Evolutionary conservation across 2,797 vertebrate genomes (phyloP).

Genomic region (Eupleurogrammus muticus): DNA sequence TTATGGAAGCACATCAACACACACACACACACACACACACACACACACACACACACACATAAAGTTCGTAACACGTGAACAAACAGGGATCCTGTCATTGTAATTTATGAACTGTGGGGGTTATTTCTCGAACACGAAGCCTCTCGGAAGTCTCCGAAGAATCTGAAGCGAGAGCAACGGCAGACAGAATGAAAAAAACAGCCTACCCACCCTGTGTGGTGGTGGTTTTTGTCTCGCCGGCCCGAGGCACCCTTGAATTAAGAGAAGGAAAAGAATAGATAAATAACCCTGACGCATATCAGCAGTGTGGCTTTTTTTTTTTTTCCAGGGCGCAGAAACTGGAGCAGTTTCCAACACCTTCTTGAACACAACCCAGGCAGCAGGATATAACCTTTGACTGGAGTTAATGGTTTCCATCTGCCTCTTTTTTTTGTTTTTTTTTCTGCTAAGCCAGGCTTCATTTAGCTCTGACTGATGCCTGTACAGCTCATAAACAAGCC

Average conservation of each 20-base stretch:
- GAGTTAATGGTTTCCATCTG: not conserved
- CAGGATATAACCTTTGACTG: not conserved
- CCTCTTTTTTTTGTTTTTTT: not conserved
- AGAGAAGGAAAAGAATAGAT: too few relatives aligned
- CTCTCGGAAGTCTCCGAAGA: slow-evolving; percentile 9
- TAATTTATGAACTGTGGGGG: not conserved
- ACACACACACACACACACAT: not conserved
- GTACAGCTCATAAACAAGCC: not conserved
- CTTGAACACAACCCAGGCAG: not conserved
- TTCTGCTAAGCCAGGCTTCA: not conserved
- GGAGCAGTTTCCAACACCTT: slow-evolving; percentile 2
- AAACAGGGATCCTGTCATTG: not conserved
- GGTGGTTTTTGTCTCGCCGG: too few relatives aligned
- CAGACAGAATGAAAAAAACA: too few relatives aligned
- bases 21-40: not conserved
- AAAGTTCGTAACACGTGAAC: not conserved
- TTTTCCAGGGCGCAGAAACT: not conserved
- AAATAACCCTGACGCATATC: too few relatives aligned
- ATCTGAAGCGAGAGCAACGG: not conserved
- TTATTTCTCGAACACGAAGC: slow-evolving; percentile 13
- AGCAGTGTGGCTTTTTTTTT: too few relatives aligned
- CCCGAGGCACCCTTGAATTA: too few relatives aligned
- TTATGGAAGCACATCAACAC: slow-evolving; percentile 9
- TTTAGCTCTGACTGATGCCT: not conserved
- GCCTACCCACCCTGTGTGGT: too few relatives aligned